These are phyloP conservation scores for Microtus oregoni DNA, from an alignment of 2,113 vertebrate species.

Conservation along the genomic window DNA sequence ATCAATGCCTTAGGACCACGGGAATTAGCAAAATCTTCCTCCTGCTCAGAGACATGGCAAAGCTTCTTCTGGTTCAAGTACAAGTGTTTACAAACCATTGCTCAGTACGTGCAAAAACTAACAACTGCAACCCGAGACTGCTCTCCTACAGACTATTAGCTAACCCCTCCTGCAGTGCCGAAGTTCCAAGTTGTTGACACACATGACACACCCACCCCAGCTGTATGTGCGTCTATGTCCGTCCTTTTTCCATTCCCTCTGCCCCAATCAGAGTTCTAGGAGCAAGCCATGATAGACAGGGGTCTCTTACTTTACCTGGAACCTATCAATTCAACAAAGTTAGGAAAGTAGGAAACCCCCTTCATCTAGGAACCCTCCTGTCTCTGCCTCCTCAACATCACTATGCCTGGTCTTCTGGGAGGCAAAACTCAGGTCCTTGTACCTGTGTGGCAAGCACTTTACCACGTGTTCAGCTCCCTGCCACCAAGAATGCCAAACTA, in stretches of 20 bases:
- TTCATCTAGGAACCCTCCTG: neutral
- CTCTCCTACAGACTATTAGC: neutral
- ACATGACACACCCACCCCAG: neutral
- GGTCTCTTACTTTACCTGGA: neutral
- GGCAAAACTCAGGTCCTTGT: neutral
- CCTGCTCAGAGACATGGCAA: neutral
- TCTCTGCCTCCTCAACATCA: neutral
- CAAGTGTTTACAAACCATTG: neutral
- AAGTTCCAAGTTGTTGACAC: neutral
- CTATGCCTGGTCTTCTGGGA: neutral
- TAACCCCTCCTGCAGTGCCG: neutral
- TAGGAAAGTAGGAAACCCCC: neutral
- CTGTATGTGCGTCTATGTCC: neutral
- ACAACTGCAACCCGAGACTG: neutral
- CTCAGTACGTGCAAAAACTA: neutral
- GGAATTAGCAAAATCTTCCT: neutral
- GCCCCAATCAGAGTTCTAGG: neutral
- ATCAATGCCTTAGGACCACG: neutral
- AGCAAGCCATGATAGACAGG: neutral
- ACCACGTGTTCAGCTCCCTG: neutral
- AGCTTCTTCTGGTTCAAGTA: neutral
- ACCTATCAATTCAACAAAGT: neutral
- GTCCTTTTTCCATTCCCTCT: neutral
- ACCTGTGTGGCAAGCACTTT: neutral
- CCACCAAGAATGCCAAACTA: too few species aligned